A percentile compares a stretch with the other conserved stretches of the same genome.
These are phyloP conservation scores for Tupiocoris notatus DNA, from an alignment of 2,888 invertebrate species.

Conservation along the genomic window DNA sequence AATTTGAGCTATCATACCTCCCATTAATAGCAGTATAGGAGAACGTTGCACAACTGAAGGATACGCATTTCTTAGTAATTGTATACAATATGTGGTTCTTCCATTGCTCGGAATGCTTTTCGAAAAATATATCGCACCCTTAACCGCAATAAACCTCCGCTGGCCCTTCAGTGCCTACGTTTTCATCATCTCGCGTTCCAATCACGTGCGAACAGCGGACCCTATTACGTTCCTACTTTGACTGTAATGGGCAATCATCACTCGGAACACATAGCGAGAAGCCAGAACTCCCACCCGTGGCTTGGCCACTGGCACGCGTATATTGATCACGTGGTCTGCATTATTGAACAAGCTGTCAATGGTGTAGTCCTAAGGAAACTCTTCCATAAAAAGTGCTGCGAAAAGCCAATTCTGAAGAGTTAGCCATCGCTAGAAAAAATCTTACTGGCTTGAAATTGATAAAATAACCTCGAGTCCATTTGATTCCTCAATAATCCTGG, in stretches of 20 bases:
- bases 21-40: no score
- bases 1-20: no score
- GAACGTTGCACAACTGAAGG: no score
- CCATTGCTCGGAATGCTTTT: not conserved
- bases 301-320: not conserved
- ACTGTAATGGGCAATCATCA: conserved; percentile 34
- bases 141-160: not conserved
- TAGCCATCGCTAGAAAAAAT: no score
- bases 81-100: not conserved
- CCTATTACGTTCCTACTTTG: conserved; percentile 21
- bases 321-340: conserved; percentile 31
- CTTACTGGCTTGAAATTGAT: no score
- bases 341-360: conserved; percentile 18
- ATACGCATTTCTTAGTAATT: no score
- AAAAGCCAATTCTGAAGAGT: not conserved
- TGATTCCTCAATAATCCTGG: no score
- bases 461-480: no score
- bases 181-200: not conserved
- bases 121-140: not conserved
- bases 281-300: not conserved
- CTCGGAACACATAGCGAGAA: conserved; percentile 21
- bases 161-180: not conserved
- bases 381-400: not conserved
- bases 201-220: conserved; percentile 21
- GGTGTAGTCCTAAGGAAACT: no score